Evolutionary conservation across 1,140 invertebrate genomes (phyloP).

Genomic region (Copidosoma floridanum): DNA sequence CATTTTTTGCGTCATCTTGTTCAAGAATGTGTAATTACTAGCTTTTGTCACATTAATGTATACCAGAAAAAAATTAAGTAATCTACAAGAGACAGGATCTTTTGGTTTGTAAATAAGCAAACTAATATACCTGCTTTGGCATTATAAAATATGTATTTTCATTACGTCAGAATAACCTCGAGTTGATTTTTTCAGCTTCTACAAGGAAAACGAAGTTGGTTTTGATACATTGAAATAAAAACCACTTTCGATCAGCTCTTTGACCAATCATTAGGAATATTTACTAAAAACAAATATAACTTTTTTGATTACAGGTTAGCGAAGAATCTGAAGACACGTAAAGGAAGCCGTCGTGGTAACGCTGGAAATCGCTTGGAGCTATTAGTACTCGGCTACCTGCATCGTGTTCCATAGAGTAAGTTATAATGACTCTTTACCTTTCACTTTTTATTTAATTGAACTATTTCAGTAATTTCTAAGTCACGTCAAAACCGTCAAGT

Average conservation of each 20-base stretch:
- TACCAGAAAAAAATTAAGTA: too few species aligned
- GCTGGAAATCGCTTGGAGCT: slow-evolving; percentile 76
- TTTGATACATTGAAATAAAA: not conserved
- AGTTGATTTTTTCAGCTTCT: not conserved
- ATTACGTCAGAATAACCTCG: too few species aligned
- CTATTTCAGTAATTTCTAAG: not conserved
- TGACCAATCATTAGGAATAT: not conserved
- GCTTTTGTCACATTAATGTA: too few species aligned
- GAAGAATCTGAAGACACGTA: slow-evolving; percentile 70
- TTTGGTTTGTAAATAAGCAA: too few species aligned
- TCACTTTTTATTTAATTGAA: not conserved
- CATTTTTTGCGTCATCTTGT: too few species aligned
- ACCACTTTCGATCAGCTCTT: not conserved
- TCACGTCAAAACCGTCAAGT: too few species aligned
- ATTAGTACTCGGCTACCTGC: slow-evolving; percentile 73
- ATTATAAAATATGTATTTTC: too few species aligned
- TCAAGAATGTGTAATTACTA: too few species aligned
- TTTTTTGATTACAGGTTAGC: slow-evolving; percentile 62
- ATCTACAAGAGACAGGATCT: too few species aligned
- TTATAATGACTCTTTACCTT: slow-evolving; percentile 5
- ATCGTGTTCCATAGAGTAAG: slow-evolving; percentile 75
- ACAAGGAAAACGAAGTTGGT: too few species aligned
- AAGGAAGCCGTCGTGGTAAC: slow-evolving; percentile 75
- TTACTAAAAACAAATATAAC: too few species aligned
- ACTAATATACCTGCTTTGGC: too few species aligned